Base-by-base conservation (phyloP, 2,113 vertebrate species). In the Cichladusa arquata region DNA sequence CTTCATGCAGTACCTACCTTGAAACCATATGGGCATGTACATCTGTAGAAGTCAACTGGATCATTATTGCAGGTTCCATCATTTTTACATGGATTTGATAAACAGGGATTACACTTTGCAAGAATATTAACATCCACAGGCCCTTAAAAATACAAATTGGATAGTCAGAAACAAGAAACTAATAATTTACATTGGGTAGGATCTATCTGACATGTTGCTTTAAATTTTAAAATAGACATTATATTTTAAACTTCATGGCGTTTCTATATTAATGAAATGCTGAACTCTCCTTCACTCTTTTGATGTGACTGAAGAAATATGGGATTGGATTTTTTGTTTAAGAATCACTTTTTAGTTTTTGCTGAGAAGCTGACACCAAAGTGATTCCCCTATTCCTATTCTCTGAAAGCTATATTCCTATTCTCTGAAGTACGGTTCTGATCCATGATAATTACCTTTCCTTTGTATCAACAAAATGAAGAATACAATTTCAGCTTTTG, bases 51-150 rank as follows among this genome's bases (percentile, higher is more conserved):
- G 95, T 99, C 98, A 66, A 99, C 99, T 2, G 99, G 99, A 92
- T 99, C 99, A 34, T 98, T 99, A 91, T 98, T 98, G 97, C 99
- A 99, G 48, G 99, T 99, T 82, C 99, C 99, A 50, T 99, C 99
- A 40, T 99, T 99, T 96, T 98, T 99, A 98, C 99, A 99, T 3
- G 99, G 99, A 94, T 98, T 99, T 47, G 99, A 99, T 80, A 99
- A 97, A 90, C 99, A 99, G 11, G 99, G 99, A n/a, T 99, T 98
- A 96, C 99, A 99, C 92, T 99, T 99, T 38, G 99, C 99, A 92
- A 99, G 98, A 95, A 99, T 99, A 86, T 50, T 98, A 77, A 99
- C 83, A 94, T 99, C 99, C 72, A 99, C 97, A 0, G 99, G 98
- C 72, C 99, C 99, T 99, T 98, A 73, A 96, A 90, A 85, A 97